Base-by-base conservation (phyloP, 2,888 invertebrate species). In the Altica lythri region DNA sequence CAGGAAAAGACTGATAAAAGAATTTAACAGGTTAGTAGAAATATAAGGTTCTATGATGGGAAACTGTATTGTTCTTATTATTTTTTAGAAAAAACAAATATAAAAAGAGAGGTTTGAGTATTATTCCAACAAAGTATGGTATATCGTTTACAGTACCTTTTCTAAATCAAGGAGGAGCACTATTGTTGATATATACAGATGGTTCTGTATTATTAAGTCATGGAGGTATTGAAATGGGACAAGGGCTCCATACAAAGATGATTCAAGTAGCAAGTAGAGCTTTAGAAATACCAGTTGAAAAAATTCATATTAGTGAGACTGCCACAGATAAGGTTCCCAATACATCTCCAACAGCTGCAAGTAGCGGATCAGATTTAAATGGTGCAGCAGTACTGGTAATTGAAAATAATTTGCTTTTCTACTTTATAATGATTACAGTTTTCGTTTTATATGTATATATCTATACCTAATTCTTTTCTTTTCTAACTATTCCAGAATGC, bases 211-310 rank as follows among this genome's bases (percentile, higher is more conserved):
- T 96, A 8, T 67, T 97, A 12, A 85, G 89, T 0, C 95, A 94
- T 72, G 94, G 93, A 22, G 96, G 95, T n/a, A 89, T 90, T 5
- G 97, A 97, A 81, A 96, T 97, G 89, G 97, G 97, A 0, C 97
- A 97, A 78, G 97, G 97, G 1, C 79, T 98, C 2, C 91, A 95
- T 72, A 97, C 93, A 0, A 97, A 97, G 80, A 93, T 95, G 89
- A 86, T 93, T 47, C 95, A 96, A 83, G 86, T 93, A 8, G 91
- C 92, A 2, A 88, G 92, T 35, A 80, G 86, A 57, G 81, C 81
- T 0, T 77, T 95, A 9, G 86, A 82, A 43, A 83, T 92, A 22
- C 84, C 89, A 2, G 72, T 82, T 0, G 83, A 86, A 0, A 83
- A 85, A 67, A 91, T 94, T 65, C 89, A 92, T 70, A 86, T 92